Evolutionary conservation across 2,113 vertebrate species (phyloP), one percentile per base, ranked within the genome.

Genomic region (Pluvianellus socialis): DNA sequence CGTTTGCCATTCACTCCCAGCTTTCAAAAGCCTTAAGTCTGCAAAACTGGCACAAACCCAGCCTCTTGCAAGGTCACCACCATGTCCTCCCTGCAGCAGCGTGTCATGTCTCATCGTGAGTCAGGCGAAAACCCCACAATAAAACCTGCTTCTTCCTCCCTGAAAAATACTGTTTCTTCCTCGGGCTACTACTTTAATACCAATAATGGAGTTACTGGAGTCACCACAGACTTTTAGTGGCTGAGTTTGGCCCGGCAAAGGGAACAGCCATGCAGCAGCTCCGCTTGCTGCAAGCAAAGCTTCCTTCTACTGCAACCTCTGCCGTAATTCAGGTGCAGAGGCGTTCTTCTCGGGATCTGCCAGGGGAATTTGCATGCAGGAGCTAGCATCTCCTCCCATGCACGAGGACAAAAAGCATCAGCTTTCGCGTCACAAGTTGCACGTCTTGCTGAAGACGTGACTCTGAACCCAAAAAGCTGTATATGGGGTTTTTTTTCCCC

Each of bases 1-100:
- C 1, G 0, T 22, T 55, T 2, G 0, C 13, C 30, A 8, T 40
- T 62, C 47, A 7, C 67, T n/a, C 10, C 32, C 0, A 61, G 58
- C 45, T 71, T 40, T n/a, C 49, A 30, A 84, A 84, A 66, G 10
- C 66, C 50, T 58, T 3, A 30, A 47, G 45, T 18, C 75, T 79
- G 61, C 80, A 38, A 59, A 61, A 50, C 45, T 45, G 71, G 66
- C 70, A 35, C 32, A 61, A 73, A 35, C 16, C 14, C 87, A 55
- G 24, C 32, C 56, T 58, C 55, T 68, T 84, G 45, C 88, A 91
- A 88, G 91, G 91, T 84, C 89, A 74, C 20, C 20, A 15, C 14
- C 50, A 8, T 0, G 8, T 87, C 86, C 82, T 93, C 72, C 86
- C 79, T 84, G 74, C 84, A 75, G 89, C 73, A 58, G 67, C 44